phyloP scores from a whole-genome alignment of 2,888 invertebrate genomes.

The Dermolepida albohirtum region DNA sequence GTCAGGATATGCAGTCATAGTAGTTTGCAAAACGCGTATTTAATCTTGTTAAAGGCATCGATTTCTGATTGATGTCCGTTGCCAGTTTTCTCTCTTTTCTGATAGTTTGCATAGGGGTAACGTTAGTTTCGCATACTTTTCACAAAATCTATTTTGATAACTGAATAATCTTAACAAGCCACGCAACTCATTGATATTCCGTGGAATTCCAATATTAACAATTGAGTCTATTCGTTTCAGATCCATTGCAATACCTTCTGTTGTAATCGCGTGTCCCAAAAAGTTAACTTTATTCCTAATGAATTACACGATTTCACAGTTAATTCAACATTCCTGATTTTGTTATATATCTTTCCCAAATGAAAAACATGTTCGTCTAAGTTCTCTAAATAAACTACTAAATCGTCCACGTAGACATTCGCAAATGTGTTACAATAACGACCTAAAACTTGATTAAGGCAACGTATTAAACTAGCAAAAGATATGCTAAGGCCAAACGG shows the following conservation, averaged over 20 bases:
- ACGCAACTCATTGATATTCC: conserved; percentile 1
- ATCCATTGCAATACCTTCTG: no score
- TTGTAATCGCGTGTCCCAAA: background rate
- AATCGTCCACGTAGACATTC: no score
- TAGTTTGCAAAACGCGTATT: background rate
- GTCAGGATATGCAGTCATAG: background rate
- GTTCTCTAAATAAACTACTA: no score
- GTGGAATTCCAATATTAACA: no score
- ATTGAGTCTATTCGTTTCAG: no score
- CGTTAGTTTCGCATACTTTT: background rate
- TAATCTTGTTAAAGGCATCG: no score
- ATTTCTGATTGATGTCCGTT: no score
- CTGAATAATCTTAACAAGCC: background rate
- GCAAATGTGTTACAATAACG: no score
- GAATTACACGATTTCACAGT: background rate
- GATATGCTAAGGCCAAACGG: no score
- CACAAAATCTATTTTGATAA: background rate
- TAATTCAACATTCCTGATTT: background rate
- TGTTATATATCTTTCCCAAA: background rate
- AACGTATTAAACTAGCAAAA: no score
- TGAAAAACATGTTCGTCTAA: no score
- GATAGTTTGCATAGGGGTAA: background rate
- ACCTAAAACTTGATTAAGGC: no score
- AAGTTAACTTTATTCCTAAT: background rate
- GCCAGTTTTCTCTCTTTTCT: background rate